phyloP scores from a whole-genome alignment of 2,797 vertebrate genomes.

The Glyptemys insculpta region DNA sequence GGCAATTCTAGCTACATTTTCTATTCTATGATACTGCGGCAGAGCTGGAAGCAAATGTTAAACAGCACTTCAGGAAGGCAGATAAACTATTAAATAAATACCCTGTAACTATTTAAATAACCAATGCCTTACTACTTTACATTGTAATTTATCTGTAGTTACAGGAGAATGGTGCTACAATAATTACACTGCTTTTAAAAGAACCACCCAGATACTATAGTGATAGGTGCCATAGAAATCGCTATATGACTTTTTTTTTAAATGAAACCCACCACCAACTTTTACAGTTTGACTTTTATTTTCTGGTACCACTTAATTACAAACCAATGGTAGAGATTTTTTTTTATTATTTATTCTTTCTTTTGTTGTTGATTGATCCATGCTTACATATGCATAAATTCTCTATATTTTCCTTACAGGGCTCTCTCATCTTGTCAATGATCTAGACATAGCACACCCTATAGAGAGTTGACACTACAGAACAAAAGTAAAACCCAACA shows the following conservation, averaged over 20 bases:
- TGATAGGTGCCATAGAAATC: background rate
- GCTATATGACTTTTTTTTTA: background rate
- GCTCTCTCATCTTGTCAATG: background rate
- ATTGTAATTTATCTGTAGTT: conserved; percentile 65
- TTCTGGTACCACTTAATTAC: background rate
- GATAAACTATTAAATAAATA: conserved; percentile 55
- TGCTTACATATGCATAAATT: background rate
- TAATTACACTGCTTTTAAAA: background rate
- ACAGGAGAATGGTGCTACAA: conserved; percentile 19
- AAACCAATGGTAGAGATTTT: background rate
- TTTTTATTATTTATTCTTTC: background rate
- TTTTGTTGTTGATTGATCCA: background rate
- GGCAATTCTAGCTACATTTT: conserved; percentile 27
- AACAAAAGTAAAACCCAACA: conserved; percentile 21
- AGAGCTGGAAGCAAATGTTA: conserved; percentile 52
- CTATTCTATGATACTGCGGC: background rate
- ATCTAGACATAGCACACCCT: background rate
- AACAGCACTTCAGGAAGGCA: conserved; percentile 23
- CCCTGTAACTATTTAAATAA: conserved; percentile 61
- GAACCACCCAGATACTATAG: background rate
- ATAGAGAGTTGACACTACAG: background rate
- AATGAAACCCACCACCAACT: background rate
- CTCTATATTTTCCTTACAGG: background rate
- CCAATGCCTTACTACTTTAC: conserved; percentile 49
- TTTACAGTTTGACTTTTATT: background rate